A percentile compares a stretch with the other conserved stretches of the same genome.
Evolutionary conservation across 2,113 vertebrate genomes (phyloP).

Genomic region (Chiloscyllium plagiosum): DNA sequence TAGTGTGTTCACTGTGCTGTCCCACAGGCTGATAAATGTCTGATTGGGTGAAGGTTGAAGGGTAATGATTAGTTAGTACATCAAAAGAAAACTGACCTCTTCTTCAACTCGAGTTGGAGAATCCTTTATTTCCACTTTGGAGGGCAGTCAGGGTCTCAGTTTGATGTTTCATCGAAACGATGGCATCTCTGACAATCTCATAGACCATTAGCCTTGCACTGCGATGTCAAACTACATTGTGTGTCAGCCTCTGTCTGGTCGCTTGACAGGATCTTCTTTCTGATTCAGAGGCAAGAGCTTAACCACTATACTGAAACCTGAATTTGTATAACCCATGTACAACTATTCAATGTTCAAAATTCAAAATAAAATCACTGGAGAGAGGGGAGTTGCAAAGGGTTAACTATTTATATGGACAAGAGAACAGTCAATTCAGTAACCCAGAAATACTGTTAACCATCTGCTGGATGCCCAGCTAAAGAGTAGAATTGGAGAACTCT

Average conservation of each 20-base stretch:
- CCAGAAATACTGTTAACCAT: neutral
- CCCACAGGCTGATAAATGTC: neutral
- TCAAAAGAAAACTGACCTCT: neutral
- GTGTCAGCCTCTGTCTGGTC: neutral
- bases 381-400: neutral
- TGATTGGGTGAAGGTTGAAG: neutral
- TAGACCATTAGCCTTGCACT: neutral
- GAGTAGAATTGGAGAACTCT: neutral
- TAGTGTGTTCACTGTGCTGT: neutral
- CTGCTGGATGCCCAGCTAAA: neutral
- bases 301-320: neutral
- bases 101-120: neutral
- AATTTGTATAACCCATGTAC: neutral
- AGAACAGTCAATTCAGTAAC: neutral
- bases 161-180: neutral
- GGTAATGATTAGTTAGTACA: neutral
- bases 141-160: neutral
- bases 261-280: neutral
- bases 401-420: neutral
- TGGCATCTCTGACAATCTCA: neutral
- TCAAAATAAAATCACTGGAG: neutral
- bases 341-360: neutral
- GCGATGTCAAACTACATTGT: neutral
- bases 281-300: neutral
- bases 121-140: neutral